Percentiles rank a stretch among this genome's conserved stretches.
Evolutionary conservation across 1,140 invertebrate genomes (phyloP).

Genomic region (Leptopilina boulardi): DNA sequence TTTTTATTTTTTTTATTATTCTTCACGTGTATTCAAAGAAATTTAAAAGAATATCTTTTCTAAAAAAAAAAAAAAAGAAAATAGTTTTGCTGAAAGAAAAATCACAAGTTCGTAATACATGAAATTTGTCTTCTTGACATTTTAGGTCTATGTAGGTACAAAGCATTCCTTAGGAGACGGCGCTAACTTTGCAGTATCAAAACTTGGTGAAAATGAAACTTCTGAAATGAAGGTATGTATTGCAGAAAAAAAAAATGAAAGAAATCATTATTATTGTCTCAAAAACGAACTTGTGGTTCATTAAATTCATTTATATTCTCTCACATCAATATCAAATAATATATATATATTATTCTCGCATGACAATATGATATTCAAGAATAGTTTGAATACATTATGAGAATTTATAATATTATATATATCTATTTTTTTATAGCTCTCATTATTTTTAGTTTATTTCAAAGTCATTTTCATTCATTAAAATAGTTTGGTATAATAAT

Average conservation of each 20-base stretch:
- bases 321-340: background rate
- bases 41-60: background rate
- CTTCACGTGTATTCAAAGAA: conserved; percentile 3
- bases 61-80: background rate
- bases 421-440: too few relatives aligned
- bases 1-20: background rate
- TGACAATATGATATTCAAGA: conserved; percentile 24
- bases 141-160: conserved; percentile 73
- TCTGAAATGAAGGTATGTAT: conserved; percentile 71
- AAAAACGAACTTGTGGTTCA: conserved; percentile 22
- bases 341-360: background rate
- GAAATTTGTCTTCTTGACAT: conserved; percentile 32
- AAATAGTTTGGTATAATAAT: background rate
- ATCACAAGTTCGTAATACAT: conserved; percentile 29
- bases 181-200: conserved; percentile 66
- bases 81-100: background rate
- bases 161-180: conserved; percentile 71
- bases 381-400: conserved; percentile 23
- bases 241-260: conserved; percentile 43
- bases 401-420: conserved; percentile 13
- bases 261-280: background rate
- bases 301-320: conserved; percentile 24
- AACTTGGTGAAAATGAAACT: conserved; percentile 69
- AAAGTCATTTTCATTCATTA: background rate
- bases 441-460: background rate